Conservation (phyloP, 2,888 invertebrate species). For the Lepas anatifera region DNA sequence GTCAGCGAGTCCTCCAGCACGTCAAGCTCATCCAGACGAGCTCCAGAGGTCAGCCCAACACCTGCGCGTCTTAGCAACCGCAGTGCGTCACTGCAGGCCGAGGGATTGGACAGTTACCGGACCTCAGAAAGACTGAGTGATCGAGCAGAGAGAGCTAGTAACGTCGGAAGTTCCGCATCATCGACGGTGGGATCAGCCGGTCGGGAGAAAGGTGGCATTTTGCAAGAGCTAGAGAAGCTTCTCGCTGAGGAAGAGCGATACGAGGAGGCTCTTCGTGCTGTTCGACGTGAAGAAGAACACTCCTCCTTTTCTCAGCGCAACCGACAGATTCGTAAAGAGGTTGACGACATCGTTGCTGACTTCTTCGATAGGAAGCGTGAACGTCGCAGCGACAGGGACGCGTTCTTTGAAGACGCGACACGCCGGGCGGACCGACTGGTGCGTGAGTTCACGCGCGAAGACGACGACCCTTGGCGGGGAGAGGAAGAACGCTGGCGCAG, state of each 20-base stretch:
- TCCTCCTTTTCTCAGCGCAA: not conserved
- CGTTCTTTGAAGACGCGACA: not conserved
- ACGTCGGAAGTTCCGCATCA: not conserved
- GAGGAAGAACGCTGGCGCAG: not conserved
- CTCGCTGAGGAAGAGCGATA: not conserved
- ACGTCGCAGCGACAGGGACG: not conserved
- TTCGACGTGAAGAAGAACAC: not conserved
- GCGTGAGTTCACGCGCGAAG: constrained; percentile 1
- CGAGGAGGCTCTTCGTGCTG: not conserved
- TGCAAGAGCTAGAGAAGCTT: not conserved
- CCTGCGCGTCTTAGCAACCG: not conserved
- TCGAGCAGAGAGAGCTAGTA: not conserved
- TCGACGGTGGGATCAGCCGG: not conserved
- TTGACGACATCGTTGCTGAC: not conserved
- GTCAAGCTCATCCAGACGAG: not conserved
- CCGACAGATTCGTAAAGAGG: not conserved
- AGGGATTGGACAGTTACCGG: not conserved
- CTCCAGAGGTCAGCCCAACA: not conserved
- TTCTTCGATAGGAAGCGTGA: not conserved
- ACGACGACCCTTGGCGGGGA: constrained; percentile 4
- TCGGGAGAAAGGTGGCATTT: not conserved
- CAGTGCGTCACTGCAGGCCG: not conserved
- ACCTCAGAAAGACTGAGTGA: not conserved
- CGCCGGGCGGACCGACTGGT: not conserved
- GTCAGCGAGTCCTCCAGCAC: not conserved